Percentiles rank a stretch among this genome's conserved stretches.
These are phyloP conservation scores for Rugalucina vietnamica DNA, from an alignment of 2,888 invertebrate genomes.

Conservation along the genomic window DNA sequence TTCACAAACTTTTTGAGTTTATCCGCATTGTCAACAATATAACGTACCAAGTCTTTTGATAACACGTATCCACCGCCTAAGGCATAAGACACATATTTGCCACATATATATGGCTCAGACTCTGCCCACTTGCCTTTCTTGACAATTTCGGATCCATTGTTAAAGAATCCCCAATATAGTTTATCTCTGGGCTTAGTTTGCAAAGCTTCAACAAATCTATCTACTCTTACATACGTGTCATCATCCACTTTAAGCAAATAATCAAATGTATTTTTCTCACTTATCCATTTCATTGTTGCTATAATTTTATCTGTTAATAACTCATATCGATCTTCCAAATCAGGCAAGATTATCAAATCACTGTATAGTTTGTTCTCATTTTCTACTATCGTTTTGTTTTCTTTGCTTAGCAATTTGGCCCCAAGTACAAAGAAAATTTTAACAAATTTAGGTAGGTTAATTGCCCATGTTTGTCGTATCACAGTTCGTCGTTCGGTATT, in stretches of 20 bases:
- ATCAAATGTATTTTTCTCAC: slow-evolving; percentile 86
- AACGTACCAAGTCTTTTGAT: slow-evolving; percentile 91
- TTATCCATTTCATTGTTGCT: slow-evolving; percentile 87
- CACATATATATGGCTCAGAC: slow-evolving; percentile 94
- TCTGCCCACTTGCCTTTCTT: slow-evolving; percentile 96
- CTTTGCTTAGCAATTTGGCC: slow-evolving; percentile 82
- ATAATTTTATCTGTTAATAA: slow-evolving; percentile 92
- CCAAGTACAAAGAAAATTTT: slow-evolving; percentile 91
- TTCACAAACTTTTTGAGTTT: slow-evolving; percentile 90
- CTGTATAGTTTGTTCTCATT: slow-evolving; percentile 82
- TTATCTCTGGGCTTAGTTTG: slow-evolving; percentile 84
- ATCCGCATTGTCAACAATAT: slow-evolving; percentile 90
- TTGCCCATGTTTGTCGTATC: slow-evolving; percentile 93
- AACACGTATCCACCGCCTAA: no score
- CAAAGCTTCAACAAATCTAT: slow-evolving; percentile 89
- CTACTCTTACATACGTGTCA: slow-evolving; percentile 94
- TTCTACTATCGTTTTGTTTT: slow-evolving; percentile 85
- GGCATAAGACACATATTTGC: slow-evolving; percentile 88
- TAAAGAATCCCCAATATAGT: slow-evolving; percentile 98
- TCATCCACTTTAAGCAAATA: slow-evolving; percentile 97
- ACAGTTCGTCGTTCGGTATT: slow-evolving; percentile 89
- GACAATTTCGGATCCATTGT: slow-evolving; percentile 93
- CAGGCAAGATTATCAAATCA: slow-evolving; percentile 91
- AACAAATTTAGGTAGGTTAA: slow-evolving; percentile 84
- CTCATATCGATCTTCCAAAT: slow-evolving; percentile 90